phyloP scores from a whole-genome alignment of 2,797 vertebrate genomes.

The Champsocephalus gunnari region DNA sequence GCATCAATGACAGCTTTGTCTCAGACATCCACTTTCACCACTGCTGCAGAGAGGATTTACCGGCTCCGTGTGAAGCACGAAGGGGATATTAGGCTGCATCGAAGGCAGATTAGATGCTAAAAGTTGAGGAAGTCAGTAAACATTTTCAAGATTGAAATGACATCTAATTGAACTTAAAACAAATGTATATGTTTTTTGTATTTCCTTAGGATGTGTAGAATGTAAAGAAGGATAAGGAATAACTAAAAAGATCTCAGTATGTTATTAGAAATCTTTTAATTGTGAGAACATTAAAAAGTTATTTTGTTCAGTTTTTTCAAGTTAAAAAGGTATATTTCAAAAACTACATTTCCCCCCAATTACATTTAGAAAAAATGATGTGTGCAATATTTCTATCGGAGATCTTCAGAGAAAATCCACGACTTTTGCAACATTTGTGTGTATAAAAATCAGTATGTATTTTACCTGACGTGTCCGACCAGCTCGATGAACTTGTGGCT shows the following conservation, averaged over 20 bases:
- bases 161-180: not conserved
- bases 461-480: constrained; percentile 95
- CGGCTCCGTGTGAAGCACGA: not conserved
- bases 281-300: no score
- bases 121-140: not conserved
- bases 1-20: constrained; percentile 61
- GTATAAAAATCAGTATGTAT: not conserved
- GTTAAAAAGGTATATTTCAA: no score
- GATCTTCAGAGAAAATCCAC: no score
- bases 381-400: no score
- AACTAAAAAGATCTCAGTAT: not conserved
- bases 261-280: not conserved
- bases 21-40: not conserved
- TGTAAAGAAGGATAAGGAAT: not conserved
- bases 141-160: not conserved
- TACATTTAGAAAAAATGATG: no score
- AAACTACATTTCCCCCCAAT: no score
- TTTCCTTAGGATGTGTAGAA: not conserved
- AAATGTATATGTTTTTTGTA: not conserved
- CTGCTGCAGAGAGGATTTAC: not conserved
- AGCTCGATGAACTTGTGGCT: constrained; percentile 98
- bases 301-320: not conserved
- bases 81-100: not conserved
- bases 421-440: no score
- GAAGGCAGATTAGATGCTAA: not conserved